Base-by-base conservation (phyloP, 2,113 vertebrate species). In the cattle (Bos taurus) region DNA sequence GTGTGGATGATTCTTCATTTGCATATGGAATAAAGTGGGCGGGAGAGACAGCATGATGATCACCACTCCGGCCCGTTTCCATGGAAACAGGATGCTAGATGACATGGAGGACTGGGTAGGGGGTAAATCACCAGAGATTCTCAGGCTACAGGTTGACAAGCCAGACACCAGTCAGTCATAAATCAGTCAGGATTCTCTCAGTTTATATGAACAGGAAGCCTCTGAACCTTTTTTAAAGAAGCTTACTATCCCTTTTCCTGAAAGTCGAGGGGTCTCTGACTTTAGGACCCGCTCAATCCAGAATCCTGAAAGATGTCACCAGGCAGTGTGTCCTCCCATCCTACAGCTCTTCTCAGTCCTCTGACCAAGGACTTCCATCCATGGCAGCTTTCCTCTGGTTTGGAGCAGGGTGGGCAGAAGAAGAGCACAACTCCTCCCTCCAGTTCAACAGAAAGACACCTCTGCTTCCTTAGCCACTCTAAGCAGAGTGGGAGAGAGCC, bases 1-100 rank as follows among this genome's bases (percentile, higher is more conserved):
- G 52, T 80, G 52, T 54, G 46, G 54, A 81, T 90, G 81, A 23
- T 59, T 67, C 82, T 21, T 78, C 19, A 52, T 95, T 91, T 91
- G 82, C 67, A 50, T 74, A 14, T 46, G 46, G 54, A 83, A 56
- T 85, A 83, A 71, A 92, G 87, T 64, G 91, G 87, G 81, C 77
- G 93, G 87, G 85, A 88, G 60, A 57, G 77, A 84, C 23, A 64
- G 56, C 85, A 54, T 15, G 60, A 82, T 96, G 95, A 93, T 81
- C 85, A n/a, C 26, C 8, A 54, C 48, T 36, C 33, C 52, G 91
- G 88, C 85, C 57, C 0, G n/a, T 97, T 92, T 97, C 92, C 95
- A 89, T 82, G 95, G 97, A 90, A 95, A 96, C 94, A 90, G 77
- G 94, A 81, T 92, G 91, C 91, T 83, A 59, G 90, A n/a, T 6